These are phyloP conservation scores for Drosophila serrata DNA, from an alignment of 1,140 invertebrate genomes.

Conservation along the genomic window DNA sequence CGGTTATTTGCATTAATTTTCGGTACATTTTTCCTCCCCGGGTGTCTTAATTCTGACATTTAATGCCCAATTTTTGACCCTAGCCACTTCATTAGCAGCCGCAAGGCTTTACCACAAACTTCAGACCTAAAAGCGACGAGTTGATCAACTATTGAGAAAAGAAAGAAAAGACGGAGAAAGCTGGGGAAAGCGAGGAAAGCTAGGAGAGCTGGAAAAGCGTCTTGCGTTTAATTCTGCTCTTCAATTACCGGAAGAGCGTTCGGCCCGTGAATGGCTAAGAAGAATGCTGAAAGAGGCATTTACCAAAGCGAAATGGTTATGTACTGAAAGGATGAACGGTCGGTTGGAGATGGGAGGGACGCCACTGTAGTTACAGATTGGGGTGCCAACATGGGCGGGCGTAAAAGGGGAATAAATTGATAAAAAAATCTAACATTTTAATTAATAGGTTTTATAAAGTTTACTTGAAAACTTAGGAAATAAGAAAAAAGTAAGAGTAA, in stretches of 20 bases:
- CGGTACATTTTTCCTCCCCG: constrained; percentile 53
- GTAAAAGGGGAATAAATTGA: background rate
- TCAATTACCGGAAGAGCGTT: constrained; percentile 32
- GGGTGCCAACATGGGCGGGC: background rate
- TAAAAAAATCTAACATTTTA: background rate
- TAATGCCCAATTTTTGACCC: constrained; percentile 50
- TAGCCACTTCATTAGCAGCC: constrained; percentile 66
- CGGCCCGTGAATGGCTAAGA: constrained; percentile 20
- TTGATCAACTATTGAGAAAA: constrained; percentile 21
- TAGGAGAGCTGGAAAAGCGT: background rate
- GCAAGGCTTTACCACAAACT: constrained; percentile 9
- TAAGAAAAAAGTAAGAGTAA: no score
- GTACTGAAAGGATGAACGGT: constrained; percentile 24
- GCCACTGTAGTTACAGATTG: constrained; percentile 50
- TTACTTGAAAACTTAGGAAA: no score
- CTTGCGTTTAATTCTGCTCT: constrained; percentile 23
- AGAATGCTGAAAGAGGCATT: constrained; percentile 39
- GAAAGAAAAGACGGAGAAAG: background rate
- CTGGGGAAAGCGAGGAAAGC: background rate
- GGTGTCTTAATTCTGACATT: constrained; percentile 80
- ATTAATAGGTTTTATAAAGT: no score
- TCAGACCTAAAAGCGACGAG: constrained; percentile 4
- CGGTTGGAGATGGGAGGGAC: background rate
- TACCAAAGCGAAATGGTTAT: constrained; percentile 42
- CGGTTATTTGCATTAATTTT: constrained; percentile 81